Evolutionary conservation across 2,113 vertebrate genomes (phyloP), one percentile per base, ranked within the genome.

Genomic region (Aviceda subcristata): DNA sequence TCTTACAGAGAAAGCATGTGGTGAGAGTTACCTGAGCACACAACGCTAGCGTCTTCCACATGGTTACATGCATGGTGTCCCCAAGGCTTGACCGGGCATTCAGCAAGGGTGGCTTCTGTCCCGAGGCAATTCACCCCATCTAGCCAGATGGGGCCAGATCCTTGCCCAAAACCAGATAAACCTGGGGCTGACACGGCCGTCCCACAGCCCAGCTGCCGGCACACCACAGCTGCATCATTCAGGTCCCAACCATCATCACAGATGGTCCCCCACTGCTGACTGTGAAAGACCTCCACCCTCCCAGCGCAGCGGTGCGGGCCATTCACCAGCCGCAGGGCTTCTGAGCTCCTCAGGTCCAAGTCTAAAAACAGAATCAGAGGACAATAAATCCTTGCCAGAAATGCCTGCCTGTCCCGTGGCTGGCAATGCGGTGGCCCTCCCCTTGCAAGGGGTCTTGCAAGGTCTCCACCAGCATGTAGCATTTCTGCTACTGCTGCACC

Each of bases 171-270:
- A 3, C 9, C 6, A 10, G 95, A 53, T 8, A 30, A 68, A 15
- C 68, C 53, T 7, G 39, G 82, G 2, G 86, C 95, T 7, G 82
- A 85, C 6, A 94, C 1, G 3, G 85, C 86, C 0, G 8, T 56
- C 13, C 98, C 98, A 0, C 98, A 98, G 56, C 96, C 97, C 86
- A 98, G 72, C 76, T 97, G 96, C 27, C 85, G 86, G 86, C 98
- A 98, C 34, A 97, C 98, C 98, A 86, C 83, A 1, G 68, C 17
- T 1, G 99, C 99, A 29, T 99, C 97, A 14, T 98, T 98, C 78
- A 99, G 97, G 92, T 98, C 98, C 77, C 99, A 99, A 43, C 98
- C 95, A 1, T 99, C 98, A 2, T 99, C 99, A 14, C 99, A 99
- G 73, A 99, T 94, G 0, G 99, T 99, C 15, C 99, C 99, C 99